Evolutionary conservation across 2,888 invertebrate genomes (phyloP), one percentile per base, ranked within the genome.

Genomic region (Nephrocerus scutellatus): DNA sequence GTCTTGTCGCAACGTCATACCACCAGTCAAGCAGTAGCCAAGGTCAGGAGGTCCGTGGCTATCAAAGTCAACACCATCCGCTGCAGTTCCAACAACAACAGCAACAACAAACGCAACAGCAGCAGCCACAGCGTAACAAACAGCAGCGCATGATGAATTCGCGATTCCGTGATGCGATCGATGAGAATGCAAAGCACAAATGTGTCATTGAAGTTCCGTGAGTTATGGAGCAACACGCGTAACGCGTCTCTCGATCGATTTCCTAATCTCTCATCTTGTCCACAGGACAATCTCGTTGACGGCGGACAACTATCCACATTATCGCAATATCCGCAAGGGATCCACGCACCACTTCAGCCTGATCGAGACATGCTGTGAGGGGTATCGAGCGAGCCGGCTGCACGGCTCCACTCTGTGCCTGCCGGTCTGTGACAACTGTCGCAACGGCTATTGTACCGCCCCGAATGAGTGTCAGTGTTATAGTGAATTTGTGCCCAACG

Each of bases 331-430:
- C 12, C 62, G 62, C 30, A 34, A 47, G 16, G 62, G 66, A 23
- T 43, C 79, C 2, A 66, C 73, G 12, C 66, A 75, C 10, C 74
- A 75, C 16, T 70, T 76, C 39, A 76, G 77, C 49, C 72, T 73
- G 34, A 77, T 82, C 53, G 72, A 79, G 46, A 72, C 77, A 21
- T 86, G 86, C 57, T 86, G 85, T 57, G 71, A 74, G 1, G 85
- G 84, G n/a, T 85, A 79, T 42, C 47, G 39, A 12, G 40, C 56
- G 9, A 50, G 52, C 9, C 50, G 55, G 1, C 44, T 54, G 25
- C 46, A 33, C 7, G 55, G 55, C 10, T 48, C 45, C 3, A 56
- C 53, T 3, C 33, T 46, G 1, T 66, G 64, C 26, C 48, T 49
- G 2, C 63, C 64, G 0, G 19, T 52, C 2, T 58, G 58, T 21